A percentile compares a stretch with the other conserved stretches of the same genome.
Evolutionary conservation across 2,888 invertebrate species (phyloP).

Genomic region (Pammene aurita): DNA sequence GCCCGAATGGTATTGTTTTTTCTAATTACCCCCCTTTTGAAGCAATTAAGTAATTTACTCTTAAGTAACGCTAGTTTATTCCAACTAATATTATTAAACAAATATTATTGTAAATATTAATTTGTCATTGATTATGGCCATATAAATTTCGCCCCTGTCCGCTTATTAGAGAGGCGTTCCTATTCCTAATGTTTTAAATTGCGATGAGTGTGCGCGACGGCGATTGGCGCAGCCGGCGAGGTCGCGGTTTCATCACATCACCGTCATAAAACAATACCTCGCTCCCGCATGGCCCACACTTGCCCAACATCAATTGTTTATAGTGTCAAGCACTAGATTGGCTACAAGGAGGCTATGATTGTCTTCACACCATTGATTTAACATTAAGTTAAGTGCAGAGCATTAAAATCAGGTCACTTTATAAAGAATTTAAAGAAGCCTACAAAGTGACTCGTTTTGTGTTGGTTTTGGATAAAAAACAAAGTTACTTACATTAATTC

Average conservation of each 20-base stretch:
- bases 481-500: no score
- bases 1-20: slow-evolving; percentile 77
- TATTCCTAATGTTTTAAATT: slow-evolving; percentile 73
- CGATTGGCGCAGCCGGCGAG: slow-evolving; percentile 75
- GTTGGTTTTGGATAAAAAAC: no score
- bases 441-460: no score
- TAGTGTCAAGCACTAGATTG: slow-evolving; percentile 20
- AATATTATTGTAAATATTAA: neutral
- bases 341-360: slow-evolving; percentile 3
- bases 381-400: no score
- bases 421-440: no score
- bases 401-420: no score
- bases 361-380: neutral
- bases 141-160: slow-evolving; percentile 26
- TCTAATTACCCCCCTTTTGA: slow-evolving; percentile 26
- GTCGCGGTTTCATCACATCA: slow-evolving; percentile 78
- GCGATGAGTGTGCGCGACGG: slow-evolving; percentile 69
- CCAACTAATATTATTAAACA: neutral
- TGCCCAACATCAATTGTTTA: slow-evolving; percentile 41
- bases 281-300: slow-evolving; percentile 45
- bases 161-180: slow-evolving; percentile 49
- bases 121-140: slow-evolving; percentile 1
- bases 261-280: slow-evolving; percentile 62
- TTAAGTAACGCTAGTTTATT: neutral
- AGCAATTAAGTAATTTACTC: neutral